Evolutionary conservation across 2,113 vertebrate species (phyloP).

Genomic region (Notarius quadriscutis): DNA sequence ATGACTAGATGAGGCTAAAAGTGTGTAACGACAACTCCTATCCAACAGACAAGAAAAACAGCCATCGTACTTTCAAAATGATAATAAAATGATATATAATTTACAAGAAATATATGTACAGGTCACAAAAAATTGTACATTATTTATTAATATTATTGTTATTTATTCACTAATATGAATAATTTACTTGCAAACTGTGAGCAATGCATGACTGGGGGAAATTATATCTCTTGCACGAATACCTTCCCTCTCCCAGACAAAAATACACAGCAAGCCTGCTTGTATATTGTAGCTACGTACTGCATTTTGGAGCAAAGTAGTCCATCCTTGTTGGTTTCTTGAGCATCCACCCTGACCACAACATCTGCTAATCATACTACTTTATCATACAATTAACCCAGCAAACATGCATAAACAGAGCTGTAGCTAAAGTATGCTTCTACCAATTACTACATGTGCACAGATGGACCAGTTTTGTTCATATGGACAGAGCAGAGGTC

Average conservation of each 20-base stretch:
- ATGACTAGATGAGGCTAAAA: background rate
- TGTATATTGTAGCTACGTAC: no score
- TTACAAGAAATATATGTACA: background rate
- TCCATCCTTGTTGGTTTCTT: background rate
- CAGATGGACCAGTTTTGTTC: constrained; percentile 11
- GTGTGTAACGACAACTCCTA: background rate
- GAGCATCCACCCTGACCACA: background rate
- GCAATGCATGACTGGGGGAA: background rate
- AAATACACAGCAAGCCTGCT: background rate
- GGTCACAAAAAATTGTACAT: background rate
- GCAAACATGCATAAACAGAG: background rate
- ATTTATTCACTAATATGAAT: background rate
- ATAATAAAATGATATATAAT: background rate
- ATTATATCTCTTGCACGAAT: background rate
- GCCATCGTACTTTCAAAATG: background rate
- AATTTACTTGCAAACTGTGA: background rate
- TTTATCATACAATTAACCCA: background rate
- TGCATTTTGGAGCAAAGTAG: background rate
- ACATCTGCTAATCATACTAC: background rate
- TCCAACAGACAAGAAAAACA: background rate
- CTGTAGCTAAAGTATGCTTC: background rate
- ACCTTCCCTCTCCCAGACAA: background rate
- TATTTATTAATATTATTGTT: background rate
- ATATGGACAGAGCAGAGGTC: constrained; percentile 25
- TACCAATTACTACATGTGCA: background rate